These are phyloP conservation scores for Rhizoglyphus robini DNA, from an alignment of 1,140 invertebrate genomes.

Conservation along the genomic window DNA sequence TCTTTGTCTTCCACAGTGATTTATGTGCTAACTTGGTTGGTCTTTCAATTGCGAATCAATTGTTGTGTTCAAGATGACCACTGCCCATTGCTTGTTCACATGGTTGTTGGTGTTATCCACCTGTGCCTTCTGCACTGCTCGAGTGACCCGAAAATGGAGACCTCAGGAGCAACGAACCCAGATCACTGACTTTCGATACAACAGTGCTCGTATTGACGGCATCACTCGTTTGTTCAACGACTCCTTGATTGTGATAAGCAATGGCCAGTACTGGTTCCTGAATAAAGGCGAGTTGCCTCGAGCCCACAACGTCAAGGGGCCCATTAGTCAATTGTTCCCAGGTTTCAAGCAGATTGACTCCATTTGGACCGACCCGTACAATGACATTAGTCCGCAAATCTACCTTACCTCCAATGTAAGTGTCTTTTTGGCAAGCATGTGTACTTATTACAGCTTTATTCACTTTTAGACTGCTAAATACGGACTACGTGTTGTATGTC, in stretches of 20 bases:
- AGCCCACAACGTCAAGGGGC: conserved; percentile 4
- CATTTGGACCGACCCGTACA: conserved; percentile 16
- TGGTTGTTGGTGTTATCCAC: too few species aligned
- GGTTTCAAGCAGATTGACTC: conserved; percentile 11
- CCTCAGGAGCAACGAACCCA: neutral
- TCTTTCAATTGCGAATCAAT: too few species aligned
- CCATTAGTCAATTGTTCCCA: neutral
- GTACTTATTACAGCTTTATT: neutral
- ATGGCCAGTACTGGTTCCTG: conserved; percentile 12
- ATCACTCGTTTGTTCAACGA: conserved; percentile 4
- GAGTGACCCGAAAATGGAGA: too few species aligned
- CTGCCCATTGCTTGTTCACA: too few species aligned
- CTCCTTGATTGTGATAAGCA: conserved; percentile 14
- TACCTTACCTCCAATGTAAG: conserved; percentile 14
- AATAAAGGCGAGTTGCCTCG: neutral
- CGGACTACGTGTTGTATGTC: conserved; percentile 13
- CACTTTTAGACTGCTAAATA: neutral
- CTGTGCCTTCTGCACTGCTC: too few species aligned
- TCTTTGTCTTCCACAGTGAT: too few species aligned
- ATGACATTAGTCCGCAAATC: conserved; percentile 11
- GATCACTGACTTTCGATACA: conserved; percentile 17
- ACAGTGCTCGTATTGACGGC: conserved; percentile 6
- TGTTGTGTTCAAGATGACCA: too few species aligned
- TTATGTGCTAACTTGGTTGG: too few species aligned
- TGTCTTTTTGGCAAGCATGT: neutral